These are phyloP conservation scores for Eufriesea mexicana DNA, from an alignment of 1,140 invertebrate genomes.

Conservation along the genomic window DNA sequence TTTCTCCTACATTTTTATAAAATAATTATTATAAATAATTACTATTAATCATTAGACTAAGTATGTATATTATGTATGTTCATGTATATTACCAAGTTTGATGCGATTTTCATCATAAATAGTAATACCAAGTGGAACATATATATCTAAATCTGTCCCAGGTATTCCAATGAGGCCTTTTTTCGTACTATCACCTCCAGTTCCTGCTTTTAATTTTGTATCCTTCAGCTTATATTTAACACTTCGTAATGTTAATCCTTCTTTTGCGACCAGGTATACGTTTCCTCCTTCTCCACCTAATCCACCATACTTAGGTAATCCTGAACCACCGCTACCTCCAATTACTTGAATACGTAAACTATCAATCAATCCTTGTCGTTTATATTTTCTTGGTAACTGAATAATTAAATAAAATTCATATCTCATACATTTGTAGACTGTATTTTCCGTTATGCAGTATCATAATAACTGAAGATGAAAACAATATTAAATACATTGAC, in stretches of 20 bases:
- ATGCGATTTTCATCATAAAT: constrained; percentile 86
- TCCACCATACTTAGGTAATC: constrained; percentile 90
- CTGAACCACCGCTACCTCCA: constrained; percentile 90
- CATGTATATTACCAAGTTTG: constrained; percentile 81
- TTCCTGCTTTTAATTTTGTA: constrained; percentile 85
- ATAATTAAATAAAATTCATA: constrained; percentile 12
- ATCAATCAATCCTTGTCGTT: constrained; percentile 86
- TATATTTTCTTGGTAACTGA: constrained; percentile 76
- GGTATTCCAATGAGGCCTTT: constrained; percentile 88
- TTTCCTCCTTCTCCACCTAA: constrained; percentile 93
- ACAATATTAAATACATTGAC: constrained; percentile 11
- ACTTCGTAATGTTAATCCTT: constrained; percentile 84
- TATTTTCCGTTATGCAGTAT: background rate
- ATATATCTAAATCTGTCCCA: constrained; percentile 87
- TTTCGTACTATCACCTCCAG: constrained; percentile 88
- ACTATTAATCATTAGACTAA: constrained; percentile 4
- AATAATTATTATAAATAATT: background rate
- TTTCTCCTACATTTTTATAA: constrained; percentile 84
- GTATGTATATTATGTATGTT: background rate
- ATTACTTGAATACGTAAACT: constrained; percentile 87
- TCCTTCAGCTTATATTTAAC: constrained; percentile 82
- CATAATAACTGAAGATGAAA: background rate
- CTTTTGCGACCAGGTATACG: constrained; percentile 88
- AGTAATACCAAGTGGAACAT: constrained; percentile 91
- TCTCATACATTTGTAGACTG: background rate